Conservation (phyloP, 2,797 vertebrate species). For the Alauda arvensis region DNA sequence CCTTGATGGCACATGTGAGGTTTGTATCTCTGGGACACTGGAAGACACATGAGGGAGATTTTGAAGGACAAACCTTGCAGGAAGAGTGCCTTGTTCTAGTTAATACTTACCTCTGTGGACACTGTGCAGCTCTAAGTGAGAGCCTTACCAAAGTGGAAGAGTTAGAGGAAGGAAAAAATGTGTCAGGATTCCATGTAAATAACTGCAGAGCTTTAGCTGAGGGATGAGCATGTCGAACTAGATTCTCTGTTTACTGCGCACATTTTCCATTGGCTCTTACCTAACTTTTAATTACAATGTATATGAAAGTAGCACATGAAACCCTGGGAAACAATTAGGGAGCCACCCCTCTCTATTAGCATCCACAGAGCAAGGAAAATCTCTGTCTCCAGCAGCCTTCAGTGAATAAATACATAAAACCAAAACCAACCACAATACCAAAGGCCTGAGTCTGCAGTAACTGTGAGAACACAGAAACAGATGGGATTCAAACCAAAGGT, state of each 20-base stretch:
- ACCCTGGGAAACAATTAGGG: not conserved
- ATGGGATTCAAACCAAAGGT: not conserved
- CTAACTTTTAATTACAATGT: not conserved
- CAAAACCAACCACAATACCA: not conserved
- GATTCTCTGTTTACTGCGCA: not conserved
- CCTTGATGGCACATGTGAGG: accelerated
- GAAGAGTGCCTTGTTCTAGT: not conserved
- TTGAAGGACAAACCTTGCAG: not conserved
- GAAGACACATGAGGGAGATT: not conserved
- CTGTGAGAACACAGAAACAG: not conserved
- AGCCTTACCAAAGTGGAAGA: not conserved
- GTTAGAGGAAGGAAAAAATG: not conserved
- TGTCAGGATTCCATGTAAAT: not conserved
- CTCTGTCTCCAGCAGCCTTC: not conserved
- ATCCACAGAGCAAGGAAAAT: not conserved
- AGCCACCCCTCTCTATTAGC: not conserved
- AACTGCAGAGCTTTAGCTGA: not conserved
- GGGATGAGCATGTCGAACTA: not conserved
- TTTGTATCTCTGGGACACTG: not conserved
- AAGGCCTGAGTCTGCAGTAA: not conserved
- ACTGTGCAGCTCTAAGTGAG: not conserved
- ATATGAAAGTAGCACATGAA: not conserved
- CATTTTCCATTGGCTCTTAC: not conserved
- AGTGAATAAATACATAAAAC: not conserved
- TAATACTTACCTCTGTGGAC: not conserved